Percentiles rank a stretch among this genome's conserved stretches.
phyloP scores from a whole-genome alignment of 2,797 vertebrate genomes.

The Toxotes lorentzi region DNA sequence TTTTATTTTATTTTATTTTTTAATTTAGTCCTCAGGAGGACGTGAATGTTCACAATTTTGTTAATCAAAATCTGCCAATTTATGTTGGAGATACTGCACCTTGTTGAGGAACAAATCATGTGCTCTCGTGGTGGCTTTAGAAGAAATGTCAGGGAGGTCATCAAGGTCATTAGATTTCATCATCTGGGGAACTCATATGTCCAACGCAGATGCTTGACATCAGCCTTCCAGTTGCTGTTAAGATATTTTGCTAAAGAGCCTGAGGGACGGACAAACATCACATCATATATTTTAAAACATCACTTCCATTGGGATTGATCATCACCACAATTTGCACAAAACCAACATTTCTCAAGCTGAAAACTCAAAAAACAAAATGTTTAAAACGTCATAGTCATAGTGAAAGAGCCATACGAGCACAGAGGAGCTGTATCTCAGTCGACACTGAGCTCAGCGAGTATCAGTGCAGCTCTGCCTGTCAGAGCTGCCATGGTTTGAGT shows the following conservation, averaged over 20 bases:
- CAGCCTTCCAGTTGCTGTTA: not conserved
- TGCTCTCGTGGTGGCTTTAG: not conserved
- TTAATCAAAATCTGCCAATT: fast-evolving
- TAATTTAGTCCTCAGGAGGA: not conserved
- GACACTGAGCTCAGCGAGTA: not conserved
- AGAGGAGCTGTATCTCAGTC: conserved; percentile 1
- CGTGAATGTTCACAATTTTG: not conserved
- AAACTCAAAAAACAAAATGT: not conserved
- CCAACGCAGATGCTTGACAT: not conserved
- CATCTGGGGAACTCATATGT: conserved; percentile 9
- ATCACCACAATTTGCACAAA: not conserved
- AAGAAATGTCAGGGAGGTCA: not conserved
- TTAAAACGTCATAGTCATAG: too few species aligned
- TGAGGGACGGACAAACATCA: not conserved
- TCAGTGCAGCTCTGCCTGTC: not conserved
- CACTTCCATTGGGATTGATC: not conserved
- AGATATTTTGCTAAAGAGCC: not conserved
- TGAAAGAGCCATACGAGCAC: not conserved
- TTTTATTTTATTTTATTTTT: not conserved
- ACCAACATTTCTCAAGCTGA: not conserved
- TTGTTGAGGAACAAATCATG: not conserved
- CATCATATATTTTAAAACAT: too few species aligned
- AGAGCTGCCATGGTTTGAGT: not conserved
- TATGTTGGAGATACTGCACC: not conserved
- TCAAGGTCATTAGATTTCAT: not conserved